Evolutionary conservation across 2,888 invertebrate genomes (phyloP), one percentile per base, ranked within the genome.

Genomic region (Drosophila suboccidentalis): DNA sequence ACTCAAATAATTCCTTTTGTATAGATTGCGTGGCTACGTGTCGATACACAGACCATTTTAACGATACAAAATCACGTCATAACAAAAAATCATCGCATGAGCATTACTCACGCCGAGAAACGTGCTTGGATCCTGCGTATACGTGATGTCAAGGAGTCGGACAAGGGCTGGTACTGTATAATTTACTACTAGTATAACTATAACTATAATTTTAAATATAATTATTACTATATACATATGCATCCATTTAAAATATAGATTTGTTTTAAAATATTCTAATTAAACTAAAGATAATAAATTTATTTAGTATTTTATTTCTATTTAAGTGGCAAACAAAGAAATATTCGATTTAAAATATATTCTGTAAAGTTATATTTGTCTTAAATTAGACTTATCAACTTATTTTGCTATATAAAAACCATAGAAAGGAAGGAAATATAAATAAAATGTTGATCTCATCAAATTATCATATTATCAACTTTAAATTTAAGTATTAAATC

Each of bases 51-150:
- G 92, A 97, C 97, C 9, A 97, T 97, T 87, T 94, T 97, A 82
- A 97, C 97, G 46, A 97, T 97, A 89, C 97, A 97, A 74, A 96
- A 95, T 87, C 97, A 97, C 93, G 97, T 97, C 91, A 97, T 97
- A 92, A 97, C 97, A 66, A 96, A 97, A 93, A 97, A 97, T 93
- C 97, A 97, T 93, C 95, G 97, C 80, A 96, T 97, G 91, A 95
- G 95, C 82, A 95, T 97, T 82, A 95, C 95, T 71, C 96, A 95
- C 92, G 96, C 96, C 61, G 97, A 97, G 91, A 95, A 95, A 90
- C 95, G 96, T 80, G 96, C 96, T 55, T 97, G 97, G 97, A 95
- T 95, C 84, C 94, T 97, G 72, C 96, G 96, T 87, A 96, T 97
- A 89, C 94, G 95, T 83, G 96, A 97, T 90, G 96, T 97, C 50